Evolutionary conservation across 2,888 invertebrate species (phyloP).

Genomic region (Abrostola triplasia): DNA sequence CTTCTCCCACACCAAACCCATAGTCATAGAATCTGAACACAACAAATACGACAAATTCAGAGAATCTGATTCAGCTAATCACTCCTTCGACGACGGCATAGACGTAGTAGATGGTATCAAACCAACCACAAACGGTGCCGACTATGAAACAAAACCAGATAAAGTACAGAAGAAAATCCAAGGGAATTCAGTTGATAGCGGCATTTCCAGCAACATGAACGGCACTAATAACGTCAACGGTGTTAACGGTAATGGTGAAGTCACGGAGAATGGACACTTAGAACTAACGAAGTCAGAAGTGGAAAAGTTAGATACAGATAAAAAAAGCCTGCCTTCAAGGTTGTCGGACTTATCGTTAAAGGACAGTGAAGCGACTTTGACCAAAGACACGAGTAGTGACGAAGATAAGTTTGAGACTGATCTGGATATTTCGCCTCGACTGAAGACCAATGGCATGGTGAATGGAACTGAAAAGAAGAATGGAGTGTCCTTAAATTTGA

Average conservation of each 20-base stretch:
- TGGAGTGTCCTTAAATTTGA: conserved; percentile 81
- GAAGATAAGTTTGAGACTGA: conserved; percentile 81
- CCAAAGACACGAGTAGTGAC: conserved; percentile 75
- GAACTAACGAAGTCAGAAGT: conserved; percentile 59
- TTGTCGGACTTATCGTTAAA: conserved; percentile 79
- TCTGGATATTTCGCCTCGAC: conserved; percentile 72
- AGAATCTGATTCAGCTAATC: conserved; percentile 79
- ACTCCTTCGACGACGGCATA: conserved; percentile 82
- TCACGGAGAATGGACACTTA: conserved; percentile 52
- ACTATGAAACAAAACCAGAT: conserved; percentile 58
- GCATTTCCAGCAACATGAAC: conserved; percentile 79
- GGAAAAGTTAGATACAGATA: conserved; percentile 64
- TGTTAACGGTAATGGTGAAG: conserved; percentile 52
- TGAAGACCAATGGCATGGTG: conserved; percentile 63
- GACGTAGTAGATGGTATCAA: conserved; percentile 81
- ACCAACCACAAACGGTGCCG: conserved; percentile 63
- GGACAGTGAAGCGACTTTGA: conserved; percentile 71
- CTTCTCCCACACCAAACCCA: conserved; percentile 83
- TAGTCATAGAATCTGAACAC: conserved; percentile 81
- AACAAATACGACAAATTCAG: conserved; percentile 74
- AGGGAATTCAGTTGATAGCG: conserved; percentile 82
- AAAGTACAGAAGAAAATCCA: conserved; percentile 73
- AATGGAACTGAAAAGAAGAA: conserved; percentile 74
- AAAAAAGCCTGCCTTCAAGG: conserved; percentile 69
- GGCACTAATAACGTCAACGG: conserved; percentile 57